phyloP scores from a whole-genome alignment of 92 coral and sea anemone species.

The Paragorgia papillata region DNA sequence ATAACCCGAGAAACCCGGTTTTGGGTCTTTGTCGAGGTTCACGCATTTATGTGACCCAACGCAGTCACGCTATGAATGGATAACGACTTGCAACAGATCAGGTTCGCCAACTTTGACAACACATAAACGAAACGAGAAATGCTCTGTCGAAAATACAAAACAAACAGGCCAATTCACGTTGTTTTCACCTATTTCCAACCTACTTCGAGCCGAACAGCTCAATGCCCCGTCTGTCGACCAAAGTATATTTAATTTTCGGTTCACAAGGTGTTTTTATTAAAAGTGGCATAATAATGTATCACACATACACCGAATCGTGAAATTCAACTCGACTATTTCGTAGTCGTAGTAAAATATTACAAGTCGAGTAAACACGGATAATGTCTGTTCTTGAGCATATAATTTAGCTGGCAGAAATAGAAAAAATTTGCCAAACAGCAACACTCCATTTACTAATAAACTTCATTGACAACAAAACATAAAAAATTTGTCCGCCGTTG shows the following conservation, averaged over 20 bases:
- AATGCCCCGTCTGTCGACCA: constrained; percentile 18
- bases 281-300: constrained; percentile 29
- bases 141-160: background rate
- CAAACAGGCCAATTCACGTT: constrained; percentile 14
- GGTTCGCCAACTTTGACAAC: constrained; percentile 24
- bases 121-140: background rate
- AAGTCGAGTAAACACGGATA: constrained; percentile 15
- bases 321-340: constrained; percentile 3
- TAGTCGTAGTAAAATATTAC: constrained; percentile 7
- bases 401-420: constrained; percentile 6
- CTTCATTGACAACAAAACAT: background rate
- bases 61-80: constrained; percentile 32
- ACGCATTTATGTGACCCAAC: constrained; percentile 2
- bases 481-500: constrained; percentile 13
- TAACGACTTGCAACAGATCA: constrained; percentile 27
- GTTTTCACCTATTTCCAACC: constrained; percentile 15
- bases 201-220: constrained; percentile 14
- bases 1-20: background rate
- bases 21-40: background rate
- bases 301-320: constrained; percentile 26
- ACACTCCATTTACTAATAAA: background rate
- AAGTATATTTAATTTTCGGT: constrained; percentile 34
- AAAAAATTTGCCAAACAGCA: background rate
- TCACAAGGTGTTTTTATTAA: constrained; percentile 36
- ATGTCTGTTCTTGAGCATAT: no score